Evolutionary conservation across 2,797 vertebrate species (phyloP), one percentile per base, ranked within the genome.

Genomic region (Sebastes trivittatus): DNA sequence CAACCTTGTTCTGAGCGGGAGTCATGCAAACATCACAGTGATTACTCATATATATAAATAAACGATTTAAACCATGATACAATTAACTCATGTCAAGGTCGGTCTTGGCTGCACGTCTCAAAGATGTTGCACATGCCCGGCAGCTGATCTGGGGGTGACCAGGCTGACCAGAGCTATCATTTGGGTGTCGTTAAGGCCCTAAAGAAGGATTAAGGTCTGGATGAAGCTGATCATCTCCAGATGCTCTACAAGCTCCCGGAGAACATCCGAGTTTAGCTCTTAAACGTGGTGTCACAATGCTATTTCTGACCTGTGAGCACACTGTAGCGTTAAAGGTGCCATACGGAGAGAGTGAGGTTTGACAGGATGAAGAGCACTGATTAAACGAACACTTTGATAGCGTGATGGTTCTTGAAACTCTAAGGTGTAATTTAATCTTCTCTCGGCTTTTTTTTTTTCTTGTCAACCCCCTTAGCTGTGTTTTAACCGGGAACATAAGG

Each of bases 211-310:
- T 92, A 87, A 68, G 83, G 67, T 76, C 62, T 75, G 56, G 56
- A 56, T 68, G 25, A 71, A 83, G 81, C n/a, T 77, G 72, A 95
- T 94, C 86, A 83, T 85, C 89, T 88, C 92, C 94, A 95, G 93
- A 94, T 95, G 94, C 81, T 74, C 60, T 73, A 25, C 29, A 30
- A 81, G 82, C 89, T 90, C 81, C 81, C 71, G 68, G 75, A 92
- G 73, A 87, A 72, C 63, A 46, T 86, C 88, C 81, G 34, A 73
- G 27, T 75, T 78, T 55, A 81, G 72, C 73, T 62, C 29, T 52
- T 52, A 2, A n/a, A 52, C 20, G 4, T n/a, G 20, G 63, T 67
- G 72, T 81, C 83, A 77, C 66, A 66, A 54, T n/a, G 61, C 29
- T 32, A 27, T 82, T 77, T 56, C 11, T 5, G 77, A 78, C 56